Conservation (phyloP, 2,797 vertebrate genomes). For the Acestrorhynchus altus region DNA sequence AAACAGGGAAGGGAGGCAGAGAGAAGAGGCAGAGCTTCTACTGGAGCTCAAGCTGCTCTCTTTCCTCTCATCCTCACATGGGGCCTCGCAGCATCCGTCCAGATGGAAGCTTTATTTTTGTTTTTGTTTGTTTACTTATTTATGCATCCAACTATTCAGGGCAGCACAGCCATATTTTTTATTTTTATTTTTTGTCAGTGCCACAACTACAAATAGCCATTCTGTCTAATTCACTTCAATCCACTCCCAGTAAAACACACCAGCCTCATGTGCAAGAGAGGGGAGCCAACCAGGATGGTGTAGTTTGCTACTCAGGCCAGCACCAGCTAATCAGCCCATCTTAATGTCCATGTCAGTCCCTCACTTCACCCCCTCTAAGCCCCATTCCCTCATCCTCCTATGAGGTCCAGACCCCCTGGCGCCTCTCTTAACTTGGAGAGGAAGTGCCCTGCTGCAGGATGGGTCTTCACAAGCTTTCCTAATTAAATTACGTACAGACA, state of each 20-base stretch:
- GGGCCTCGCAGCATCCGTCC: slow-evolving; percentile 75
- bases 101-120: slow-evolving; percentile 84
- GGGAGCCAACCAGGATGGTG: not conserved
- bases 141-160: slow-evolving; percentile 79
- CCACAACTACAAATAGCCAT: slow-evolving; percentile 77
- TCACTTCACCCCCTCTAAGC: slow-evolving; percentile 11
- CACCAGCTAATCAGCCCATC: slow-evolving; percentile 18
- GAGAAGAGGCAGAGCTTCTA: slow-evolving; percentile 8
- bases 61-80: slow-evolving; percentile 68
- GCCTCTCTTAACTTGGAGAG: slow-evolving; percentile 61
- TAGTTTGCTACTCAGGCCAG: slow-evolving; percentile 7
- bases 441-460: slow-evolving; percentile 56
- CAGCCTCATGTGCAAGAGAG: not conserved
- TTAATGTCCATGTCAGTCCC: slow-evolving; percentile 33
- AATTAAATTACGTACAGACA: slow-evolving; percentile 74
- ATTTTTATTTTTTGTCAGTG: slow-evolving; percentile 66
- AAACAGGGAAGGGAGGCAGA: not conserved
- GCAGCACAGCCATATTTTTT: slow-evolving; percentile 60
- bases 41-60: slow-evolving; percentile 40
- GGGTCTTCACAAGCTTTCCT: slow-evolving; percentile 69
- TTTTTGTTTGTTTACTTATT: slow-evolving; percentile 84
- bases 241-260: slow-evolving; percentile 8
- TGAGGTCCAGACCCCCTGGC: slow-evolving; percentile 63
- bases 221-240: slow-evolving; percentile 74
- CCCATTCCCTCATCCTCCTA: slow-evolving; percentile 19